Conservation (phyloP, 1,140 invertebrate species). For the Thaumatotibia leucotreta region DNA sequence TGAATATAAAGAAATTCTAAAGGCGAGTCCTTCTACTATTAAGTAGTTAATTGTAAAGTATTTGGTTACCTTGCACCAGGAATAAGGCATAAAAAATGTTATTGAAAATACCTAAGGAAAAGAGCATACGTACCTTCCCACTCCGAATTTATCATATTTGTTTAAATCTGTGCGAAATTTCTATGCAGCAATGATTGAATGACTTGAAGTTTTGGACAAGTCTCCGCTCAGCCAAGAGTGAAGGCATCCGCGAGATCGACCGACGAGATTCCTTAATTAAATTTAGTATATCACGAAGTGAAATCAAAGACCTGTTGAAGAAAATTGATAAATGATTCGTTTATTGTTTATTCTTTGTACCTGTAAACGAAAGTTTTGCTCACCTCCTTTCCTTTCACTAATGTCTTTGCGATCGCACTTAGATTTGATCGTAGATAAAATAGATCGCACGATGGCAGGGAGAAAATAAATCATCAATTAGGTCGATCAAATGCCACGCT, state of each 20-base stretch:
- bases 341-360: slow-evolving; percentile 71
- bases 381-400: slow-evolving; percentile 73
- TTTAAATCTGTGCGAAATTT: too few species aligned
- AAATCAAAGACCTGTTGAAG: slow-evolving; percentile 42
- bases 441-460: slow-evolving; percentile 61
- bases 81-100: too few species aligned
- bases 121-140: too few species aligned
- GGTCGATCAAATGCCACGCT: slow-evolving; percentile 70
- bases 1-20: too few species aligned
- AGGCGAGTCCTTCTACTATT: too few species aligned
- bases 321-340: slow-evolving; percentile 64
- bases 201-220: not conserved
- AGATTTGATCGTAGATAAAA: slow-evolving; percentile 70
- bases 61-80: too few species aligned
- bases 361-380: slow-evolving; percentile 69
- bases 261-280: slow-evolving; percentile 39
- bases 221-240: slow-evolving; percentile 1
- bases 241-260: slow-evolving; percentile 19
- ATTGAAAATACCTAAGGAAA: too few species aligned
- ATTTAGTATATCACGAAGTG: slow-evolving; percentile 45
- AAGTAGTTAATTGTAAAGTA: too few species aligned
- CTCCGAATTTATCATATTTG: too few species aligned
- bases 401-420: slow-evolving; percentile 66
- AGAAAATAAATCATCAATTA: slow-evolving; percentile 75
- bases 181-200: too few species aligned